Evolutionary conservation across 2,113 vertebrate genomes (phyloP), one percentile per base, ranked within the genome.

Genomic region (Cygnus atratus): DNA sequence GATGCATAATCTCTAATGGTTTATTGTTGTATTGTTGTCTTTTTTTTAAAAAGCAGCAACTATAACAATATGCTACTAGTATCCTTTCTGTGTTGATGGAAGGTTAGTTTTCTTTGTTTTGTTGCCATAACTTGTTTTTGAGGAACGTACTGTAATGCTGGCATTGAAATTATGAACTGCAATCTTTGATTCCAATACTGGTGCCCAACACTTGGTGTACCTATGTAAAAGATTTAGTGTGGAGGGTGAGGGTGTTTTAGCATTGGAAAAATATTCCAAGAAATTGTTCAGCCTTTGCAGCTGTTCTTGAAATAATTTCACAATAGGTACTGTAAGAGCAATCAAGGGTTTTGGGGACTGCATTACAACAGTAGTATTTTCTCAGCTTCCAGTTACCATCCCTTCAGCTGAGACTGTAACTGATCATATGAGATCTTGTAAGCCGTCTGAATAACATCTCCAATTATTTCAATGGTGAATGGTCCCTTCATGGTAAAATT

Each of bases 121-220:
- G n/a, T 84, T 62, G 37, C 37, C 72, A 1, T 57, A 37, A 57
- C 52, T 79, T 50, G 29, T 54, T 78, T 75, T 62, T 39, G 35
- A 66, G 73, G 65, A n/a, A 20, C 26, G 11, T 55, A 10, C 29
- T 33, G 31, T 66, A 55, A 13, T 14, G 31, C 28, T 77, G 68
- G 17, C n/a, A 33, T 35, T 75, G 35, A 39, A 81, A n/a, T 54
- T 3, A 15, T 10, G 24, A 20, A 8, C 35, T 29, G 55, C 22
- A 83, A 10, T 10, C 44, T 71, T 46, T 48, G 33, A 6, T 26
- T 43, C 1, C 1, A 33, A 2, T 44, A 1, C 61, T 16, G 44
- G 46, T 65, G 28, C n/a, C 33, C 33, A 1, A 4, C 3, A 0
- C 44, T 26, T 2, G 0, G 4, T 39, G 18, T 50, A 2, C 22